Evolutionary conservation across 2,113 vertebrate genomes (phyloP).

Genomic region (Neotoma lepida): DNA sequence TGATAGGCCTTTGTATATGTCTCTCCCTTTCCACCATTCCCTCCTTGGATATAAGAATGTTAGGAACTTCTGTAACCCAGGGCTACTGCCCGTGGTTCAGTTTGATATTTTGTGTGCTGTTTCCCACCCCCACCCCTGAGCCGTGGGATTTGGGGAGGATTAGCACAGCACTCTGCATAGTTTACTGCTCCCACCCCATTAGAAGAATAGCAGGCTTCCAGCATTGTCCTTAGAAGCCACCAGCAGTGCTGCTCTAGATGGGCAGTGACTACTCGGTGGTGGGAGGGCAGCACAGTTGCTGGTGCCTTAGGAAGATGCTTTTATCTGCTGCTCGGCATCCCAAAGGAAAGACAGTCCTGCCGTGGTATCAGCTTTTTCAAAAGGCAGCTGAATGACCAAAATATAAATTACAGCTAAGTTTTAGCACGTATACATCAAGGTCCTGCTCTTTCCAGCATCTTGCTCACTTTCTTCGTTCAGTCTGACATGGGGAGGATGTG

Average conservation of each 20-base stretch:
- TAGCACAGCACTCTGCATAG: constrained; percentile 58
- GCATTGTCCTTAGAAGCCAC: constrained; percentile 46
- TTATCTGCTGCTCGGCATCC: not conserved
- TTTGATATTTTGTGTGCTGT: constrained; percentile 45
- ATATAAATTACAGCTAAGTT: constrained; percentile 19
- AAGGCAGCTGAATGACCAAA: constrained; percentile 42
- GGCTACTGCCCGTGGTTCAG: constrained; percentile 48
- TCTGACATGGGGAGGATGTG: not conserved
- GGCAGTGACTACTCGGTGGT: not conserved
- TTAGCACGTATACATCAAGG: constrained; percentile 1
- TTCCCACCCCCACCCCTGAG: not conserved
- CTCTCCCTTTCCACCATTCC: not conserved
- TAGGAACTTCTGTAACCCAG: constrained; percentile 20
- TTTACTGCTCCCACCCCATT: not conserved
- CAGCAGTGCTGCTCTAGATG: not conserved
- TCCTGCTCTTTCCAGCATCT: constrained; percentile 7
- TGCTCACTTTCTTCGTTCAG: not conserved
- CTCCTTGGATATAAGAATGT: constrained; percentile 20
- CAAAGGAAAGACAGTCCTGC: constrained; percentile 5
- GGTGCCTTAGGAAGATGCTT: constrained; percentile 1
- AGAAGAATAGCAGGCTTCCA: not conserved
- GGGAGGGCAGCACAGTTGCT: not conserved
- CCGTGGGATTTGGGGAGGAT: constrained; percentile 68
- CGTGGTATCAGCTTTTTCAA: constrained; percentile 1
- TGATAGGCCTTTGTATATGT: constrained; percentile 36